Evolutionary conservation across 1,140 invertebrate species (phyloP), one percentile per base, ranked within the genome.

Genomic region (Drosophila varians): DNA sequence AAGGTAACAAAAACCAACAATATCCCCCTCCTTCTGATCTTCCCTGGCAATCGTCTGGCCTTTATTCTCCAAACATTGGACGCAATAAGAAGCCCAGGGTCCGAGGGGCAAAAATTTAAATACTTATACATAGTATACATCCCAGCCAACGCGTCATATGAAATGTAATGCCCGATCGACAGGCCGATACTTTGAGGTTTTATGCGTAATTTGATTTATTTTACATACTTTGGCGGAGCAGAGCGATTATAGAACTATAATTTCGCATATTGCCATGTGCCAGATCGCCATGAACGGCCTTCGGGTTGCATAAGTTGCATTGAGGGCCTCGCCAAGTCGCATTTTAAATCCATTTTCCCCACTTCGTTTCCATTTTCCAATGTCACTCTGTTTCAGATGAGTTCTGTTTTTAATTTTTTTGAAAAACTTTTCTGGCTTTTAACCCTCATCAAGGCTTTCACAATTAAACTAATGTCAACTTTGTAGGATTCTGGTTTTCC

Each of bases 171-270:
- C 53, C 23, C 9, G 36, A 48, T 34, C 31, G 31, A 14, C 51
- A 48, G 36, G 23, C 42, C 42, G 31, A 14, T 26, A 18, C 4
- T 19, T 25, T 71, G 14, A 43, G 74, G 36, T 73, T 77, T 77
- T 73, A 82, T 74, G 73, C 77, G 73, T 72, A 82, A 82, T 73
- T 82, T 74, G 77, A 82, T 76, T 80, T 58, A 62, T 65, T 75
- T 61, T 18, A 38, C 52, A 70, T 56, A 47, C 36, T 48, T 42
- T 25, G 48, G 45, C 61, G 53, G 38, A 48, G 14, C 25, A 42
- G 3, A 28, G 58, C 60, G 36, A 66, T 65, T 66, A 65, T 65
- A 65, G 62, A 66, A 65, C 62, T 66, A 66, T 66, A 62, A 66
- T 66, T 65, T 66, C 60, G 60, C 62, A 16, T 66, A 52, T 52